Evolutionary conservation across 2,113 vertebrate genomes (phyloP).

Genomic region (Rhinopomastus cyanomelas): DNA sequence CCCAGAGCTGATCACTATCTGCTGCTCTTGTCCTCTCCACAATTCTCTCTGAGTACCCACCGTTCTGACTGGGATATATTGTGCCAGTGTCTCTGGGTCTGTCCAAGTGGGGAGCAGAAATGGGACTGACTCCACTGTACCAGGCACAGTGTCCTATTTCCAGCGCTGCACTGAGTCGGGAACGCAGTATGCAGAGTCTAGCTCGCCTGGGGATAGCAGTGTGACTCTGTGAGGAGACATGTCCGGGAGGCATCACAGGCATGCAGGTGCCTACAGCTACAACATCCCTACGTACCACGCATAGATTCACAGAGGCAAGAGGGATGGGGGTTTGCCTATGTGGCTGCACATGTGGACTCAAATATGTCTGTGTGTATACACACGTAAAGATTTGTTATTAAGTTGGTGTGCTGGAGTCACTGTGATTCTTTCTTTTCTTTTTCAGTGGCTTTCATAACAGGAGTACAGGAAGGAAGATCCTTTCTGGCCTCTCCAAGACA

Average conservation of each 20-base stretch:
- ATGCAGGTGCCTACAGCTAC: background rate
- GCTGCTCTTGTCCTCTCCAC: background rate
- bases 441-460: background rate
- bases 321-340: background rate
- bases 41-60: background rate
- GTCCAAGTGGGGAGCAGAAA: background rate
- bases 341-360: rapidly evolving
- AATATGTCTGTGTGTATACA: background rate
- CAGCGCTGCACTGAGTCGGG: background rate
- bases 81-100: background rate
- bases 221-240: background rate
- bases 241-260: background rate
- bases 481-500: background rate
- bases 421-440: rapidly evolving
- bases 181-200: rapidly evolving
- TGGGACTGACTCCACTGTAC: background rate
- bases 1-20: background rate
- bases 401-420: background rate
- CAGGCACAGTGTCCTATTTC: background rate
- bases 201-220: background rate
- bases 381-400: background rate
- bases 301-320: background rate
- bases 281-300: background rate
- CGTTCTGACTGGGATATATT: background rate
- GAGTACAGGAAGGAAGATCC: background rate